Conservation (phyloP, 2,888 invertebrate genomes). For the Amblyjoppa fuscipennis region DNA sequence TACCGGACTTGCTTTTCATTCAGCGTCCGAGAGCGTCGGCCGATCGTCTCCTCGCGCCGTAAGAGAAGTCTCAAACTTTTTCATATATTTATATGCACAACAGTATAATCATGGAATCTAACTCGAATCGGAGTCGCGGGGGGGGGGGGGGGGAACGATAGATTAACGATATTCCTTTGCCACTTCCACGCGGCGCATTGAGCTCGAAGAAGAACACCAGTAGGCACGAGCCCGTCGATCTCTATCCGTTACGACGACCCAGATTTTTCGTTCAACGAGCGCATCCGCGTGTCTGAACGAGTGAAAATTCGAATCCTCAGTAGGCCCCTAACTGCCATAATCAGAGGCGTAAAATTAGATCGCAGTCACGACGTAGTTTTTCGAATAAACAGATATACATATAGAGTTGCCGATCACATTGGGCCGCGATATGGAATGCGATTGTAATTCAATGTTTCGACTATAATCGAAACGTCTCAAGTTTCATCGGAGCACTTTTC, state of each 20-base stretch:
- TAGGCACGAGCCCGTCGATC: constrained; percentile 55
- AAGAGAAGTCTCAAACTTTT: background rate
- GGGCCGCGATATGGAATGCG: background rate
- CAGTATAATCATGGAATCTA: constrained; percentile 38
- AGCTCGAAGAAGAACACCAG: constrained; percentile 24
- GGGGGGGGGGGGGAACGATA: background rate
- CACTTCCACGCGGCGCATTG: background rate
- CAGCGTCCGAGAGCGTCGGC: background rate
- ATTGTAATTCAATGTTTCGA: background rate
- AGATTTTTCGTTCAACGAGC: constrained; percentile 67
- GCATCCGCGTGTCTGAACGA: constrained; percentile 67
- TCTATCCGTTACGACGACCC: constrained; percentile 69
- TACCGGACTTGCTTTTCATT: constrained; percentile 61
- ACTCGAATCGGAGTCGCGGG: constrained; percentile 24
- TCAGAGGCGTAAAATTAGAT: constrained; percentile 66
- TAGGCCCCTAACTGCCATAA: constrained; percentile 55
- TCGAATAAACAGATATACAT: background rate
- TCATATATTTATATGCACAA: constrained; percentile 1
- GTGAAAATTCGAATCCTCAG: constrained; percentile 62
- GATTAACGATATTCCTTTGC: constrained; percentile 15
- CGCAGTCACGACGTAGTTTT: constrained; percentile 26
- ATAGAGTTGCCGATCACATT: background rate
- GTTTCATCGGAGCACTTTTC: background rate
- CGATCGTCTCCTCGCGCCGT: constrained; percentile 10
- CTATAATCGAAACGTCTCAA: background rate